Base-by-base conservation (phyloP, 2,797 vertebrate genomes). In the Florisuga fusca region DNA sequence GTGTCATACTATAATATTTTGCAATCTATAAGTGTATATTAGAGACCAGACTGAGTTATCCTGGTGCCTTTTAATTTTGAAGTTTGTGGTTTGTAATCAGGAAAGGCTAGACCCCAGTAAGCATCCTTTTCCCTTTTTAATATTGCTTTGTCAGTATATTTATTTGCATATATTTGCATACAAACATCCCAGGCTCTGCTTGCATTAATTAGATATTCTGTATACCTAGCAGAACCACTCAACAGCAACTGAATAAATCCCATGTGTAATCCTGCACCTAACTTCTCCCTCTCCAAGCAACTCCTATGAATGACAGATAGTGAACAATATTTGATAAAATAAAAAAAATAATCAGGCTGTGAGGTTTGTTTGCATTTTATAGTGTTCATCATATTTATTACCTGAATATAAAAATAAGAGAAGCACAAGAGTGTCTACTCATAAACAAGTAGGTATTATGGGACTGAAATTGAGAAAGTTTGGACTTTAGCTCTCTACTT, bases 61-160 rank as follows among this genome's bases (percentile, higher is more conserved):
- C 10, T 53, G 8, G 3, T 27, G 11, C 6, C 41, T 50, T 58
- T 66, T 25, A n/a, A 14, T 81, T 84, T 83, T 53, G 43, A 61
- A 21, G 17, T 45, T 86, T 0, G 0, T 64, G 17, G 8, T 29
- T 84, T 26, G 31, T 15, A 53, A 36, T 22, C 4, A 9, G 21
- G 33, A 50, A 72, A 78, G 16, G 6, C 12, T 36, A n/a, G 34
- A 73, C 20, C 66, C 21, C 22, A 62, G 2, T 43, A 22, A 76
- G 3, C 5, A 1, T 0, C 1, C 26, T 33, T 25, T 29, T 67
- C 3, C 10, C 10, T 13, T 57, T 75, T 59, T n/a, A 72, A 12
- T 78, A 33, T 29, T 86, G 19, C 4, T 68, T 23, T 64, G 7
- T 68, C 17, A 26, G 12, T 45, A 22, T 59, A 12, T n/a, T 48